These are phyloP conservation scores for Lomographa bimaculata DNA, from an alignment of 2,888 invertebrate genomes.

Conservation along the genomic window DNA sequence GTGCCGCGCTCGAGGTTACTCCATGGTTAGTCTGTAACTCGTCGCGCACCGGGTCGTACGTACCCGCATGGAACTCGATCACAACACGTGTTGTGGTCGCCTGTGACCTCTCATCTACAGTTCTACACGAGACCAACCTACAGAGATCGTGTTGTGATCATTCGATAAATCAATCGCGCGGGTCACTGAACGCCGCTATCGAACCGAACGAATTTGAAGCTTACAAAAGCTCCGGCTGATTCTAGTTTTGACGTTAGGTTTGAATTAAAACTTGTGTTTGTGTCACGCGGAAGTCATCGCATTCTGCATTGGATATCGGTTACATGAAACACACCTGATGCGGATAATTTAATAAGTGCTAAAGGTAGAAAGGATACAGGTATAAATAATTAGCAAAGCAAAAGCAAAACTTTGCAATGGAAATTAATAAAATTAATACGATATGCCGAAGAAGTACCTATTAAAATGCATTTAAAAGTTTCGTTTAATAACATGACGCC, in stretches of 20 bases:
- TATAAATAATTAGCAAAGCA: too few relatives aligned
- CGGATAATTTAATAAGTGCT: slow-evolving; percentile 43
- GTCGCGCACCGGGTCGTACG: slow-evolving; percentile 74
- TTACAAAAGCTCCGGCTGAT: slow-evolving; percentile 28
- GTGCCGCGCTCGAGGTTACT: slow-evolving; percentile 57
- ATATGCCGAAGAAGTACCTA: too few relatives aligned
- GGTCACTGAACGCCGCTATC: slow-evolving; percentile 46
- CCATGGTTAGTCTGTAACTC: slow-evolving; percentile 65
- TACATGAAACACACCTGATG: slow-evolving; percentile 31
- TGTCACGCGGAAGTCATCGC: slow-evolving; percentile 20
- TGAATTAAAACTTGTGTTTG: slow-evolving; percentile 20
- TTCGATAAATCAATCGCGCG: slow-evolving; percentile 38
- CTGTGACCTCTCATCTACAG: slow-evolving; percentile 41
- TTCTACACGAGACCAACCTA: slow-evolving; percentile 36
- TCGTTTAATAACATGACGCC: too few relatives aligned
- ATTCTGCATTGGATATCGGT: slow-evolving; percentile 20
- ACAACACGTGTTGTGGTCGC: slow-evolving; percentile 36
- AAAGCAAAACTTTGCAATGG: too few relatives aligned
- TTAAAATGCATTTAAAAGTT: too few relatives aligned
- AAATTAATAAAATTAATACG: too few relatives aligned
- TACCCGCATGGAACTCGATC: slow-evolving; percentile 43
- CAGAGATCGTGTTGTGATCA: slow-evolving; percentile 35
- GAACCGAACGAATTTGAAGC: slow-evolving; percentile 32
- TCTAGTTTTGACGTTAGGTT: slow-evolving; percentile 35
- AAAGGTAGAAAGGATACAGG: slow-evolving; percentile 10